Evolutionary conservation across 2,888 invertebrate species (phyloP), one percentile per base, ranked within the genome.

Genomic region (Eupithecia inturbata): DNA sequence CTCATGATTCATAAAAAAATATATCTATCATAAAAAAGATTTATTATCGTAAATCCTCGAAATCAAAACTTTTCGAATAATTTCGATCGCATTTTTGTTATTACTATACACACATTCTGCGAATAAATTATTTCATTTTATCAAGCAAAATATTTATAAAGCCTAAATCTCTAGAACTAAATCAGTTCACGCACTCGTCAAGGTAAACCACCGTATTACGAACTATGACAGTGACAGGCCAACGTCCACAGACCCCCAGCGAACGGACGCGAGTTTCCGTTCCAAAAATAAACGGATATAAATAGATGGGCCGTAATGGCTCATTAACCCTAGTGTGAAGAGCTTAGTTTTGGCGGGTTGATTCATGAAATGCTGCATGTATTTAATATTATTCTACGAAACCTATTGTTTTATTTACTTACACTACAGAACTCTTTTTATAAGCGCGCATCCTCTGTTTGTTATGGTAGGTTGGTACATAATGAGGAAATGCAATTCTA

Each of bases 201-300:
- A 69, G 70, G 71, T 71, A 71, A 79, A 73, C 70, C 68, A 67
- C 70, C 62, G 73, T 70, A 68, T 77, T 77, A 77, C 28, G 70
- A 22, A 31, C 67, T 53, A 67, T 63, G 72, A 70, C 70, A 68
- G 68, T 73, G 73, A 75, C 76, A 75, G 78, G 80, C 81, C 81
- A 84, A 83, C 77, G 84, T 76, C 81, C 84, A 75, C 80, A 71
- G 89, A 89, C 89, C 90, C 90, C 90, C 90, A 82, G 85, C 89
- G 79, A 87, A 87, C 88, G 88, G 86, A 88, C 79, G 76, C 80
- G 72, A 82, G 82, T 84, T 85, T 88, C 89, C 89, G 87, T 79
- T 87, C 82, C 78, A 28, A 81, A 88, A 87, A 88, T 89, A 89
- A 76, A 70, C 74, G 70, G 63, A 78, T 85, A 76, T 75, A 87